Conservation (phyloP, 2,113 vertebrate genomes). For the Halichoerus grypus region DNA sequence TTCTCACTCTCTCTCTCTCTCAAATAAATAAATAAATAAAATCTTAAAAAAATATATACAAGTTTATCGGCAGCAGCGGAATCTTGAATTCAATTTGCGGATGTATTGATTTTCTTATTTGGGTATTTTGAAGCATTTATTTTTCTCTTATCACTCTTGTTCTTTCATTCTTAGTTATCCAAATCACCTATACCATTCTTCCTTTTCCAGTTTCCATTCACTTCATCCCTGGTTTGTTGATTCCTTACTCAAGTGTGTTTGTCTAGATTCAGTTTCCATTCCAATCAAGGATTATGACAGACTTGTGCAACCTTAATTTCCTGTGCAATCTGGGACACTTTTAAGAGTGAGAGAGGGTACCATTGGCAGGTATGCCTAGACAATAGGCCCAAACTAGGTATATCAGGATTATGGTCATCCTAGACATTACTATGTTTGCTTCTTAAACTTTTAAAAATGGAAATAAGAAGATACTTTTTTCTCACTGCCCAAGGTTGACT, state of each 20-base stretch:
- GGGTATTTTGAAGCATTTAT: not conserved
- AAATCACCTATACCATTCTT: not conserved
- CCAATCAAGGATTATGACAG: not conserved
- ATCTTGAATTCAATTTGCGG: conserved; percentile 5
- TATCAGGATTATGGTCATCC: not conserved
- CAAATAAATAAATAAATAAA: too few relatives aligned
- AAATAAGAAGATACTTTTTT: not conserved
- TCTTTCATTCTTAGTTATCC: not conserved
- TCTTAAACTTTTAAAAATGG: conserved; percentile 20
- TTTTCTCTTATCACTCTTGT: not conserved
- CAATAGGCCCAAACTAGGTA: not conserved
- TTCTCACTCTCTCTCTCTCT: too few relatives aligned
- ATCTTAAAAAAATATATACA: not conserved
- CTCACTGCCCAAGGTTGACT: not conserved
- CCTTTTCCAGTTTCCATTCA: not conserved
- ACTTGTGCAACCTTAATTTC: not conserved
- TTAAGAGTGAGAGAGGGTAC: not conserved
- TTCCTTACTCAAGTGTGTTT: not conserved
- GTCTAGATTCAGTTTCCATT: conserved; percentile 36
- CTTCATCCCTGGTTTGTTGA: not conserved
- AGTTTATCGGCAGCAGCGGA: not conserved
- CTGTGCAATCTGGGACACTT: not conserved
- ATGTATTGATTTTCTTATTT: conserved; percentile 23
- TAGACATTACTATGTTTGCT: not conserved
- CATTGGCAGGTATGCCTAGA: not conserved